Conservation (phyloP, 2,113 vertebrate genomes). For the Lathamus discolor region DNA sequence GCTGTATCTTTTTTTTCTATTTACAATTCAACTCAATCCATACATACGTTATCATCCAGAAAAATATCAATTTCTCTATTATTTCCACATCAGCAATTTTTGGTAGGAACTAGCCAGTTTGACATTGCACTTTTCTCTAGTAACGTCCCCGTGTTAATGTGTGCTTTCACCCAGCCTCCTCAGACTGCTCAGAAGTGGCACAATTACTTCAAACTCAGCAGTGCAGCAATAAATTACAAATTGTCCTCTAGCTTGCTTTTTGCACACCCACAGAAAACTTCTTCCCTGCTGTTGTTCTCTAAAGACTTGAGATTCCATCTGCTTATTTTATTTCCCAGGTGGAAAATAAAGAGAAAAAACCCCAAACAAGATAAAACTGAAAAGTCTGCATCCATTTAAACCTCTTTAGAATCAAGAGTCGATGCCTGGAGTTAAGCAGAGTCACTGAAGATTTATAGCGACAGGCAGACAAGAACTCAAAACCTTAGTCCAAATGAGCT, state of each 20-base stretch:
- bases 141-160: not conserved
- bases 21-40: not conserved
- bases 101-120: not conserved
- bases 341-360: not conserved
- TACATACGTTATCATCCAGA: not conserved
- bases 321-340: constrained; percentile 34
- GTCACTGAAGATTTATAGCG: not conserved
- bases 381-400: not conserved
- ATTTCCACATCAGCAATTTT: constrained; percentile 7
- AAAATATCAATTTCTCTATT: not conserved
- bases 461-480: not conserved
- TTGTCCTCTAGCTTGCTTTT: constrained; percentile 40
- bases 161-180: not conserved
- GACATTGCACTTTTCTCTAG: not conserved
- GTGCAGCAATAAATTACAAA: constrained; percentile 30
- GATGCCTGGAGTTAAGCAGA: not conserved
- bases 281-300: not conserved
- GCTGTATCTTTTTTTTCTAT: not conserved
- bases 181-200: not conserved
- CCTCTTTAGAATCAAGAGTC: not conserved
- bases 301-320: constrained; percentile 35
- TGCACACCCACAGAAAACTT: not conserved
- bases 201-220: constrained; percentile 38
- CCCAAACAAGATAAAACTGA: not conserved
- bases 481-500: not conserved